phyloP scores from a whole-genome alignment of 2,888 invertebrate genomes.

The Drosophila testacea region DNA sequence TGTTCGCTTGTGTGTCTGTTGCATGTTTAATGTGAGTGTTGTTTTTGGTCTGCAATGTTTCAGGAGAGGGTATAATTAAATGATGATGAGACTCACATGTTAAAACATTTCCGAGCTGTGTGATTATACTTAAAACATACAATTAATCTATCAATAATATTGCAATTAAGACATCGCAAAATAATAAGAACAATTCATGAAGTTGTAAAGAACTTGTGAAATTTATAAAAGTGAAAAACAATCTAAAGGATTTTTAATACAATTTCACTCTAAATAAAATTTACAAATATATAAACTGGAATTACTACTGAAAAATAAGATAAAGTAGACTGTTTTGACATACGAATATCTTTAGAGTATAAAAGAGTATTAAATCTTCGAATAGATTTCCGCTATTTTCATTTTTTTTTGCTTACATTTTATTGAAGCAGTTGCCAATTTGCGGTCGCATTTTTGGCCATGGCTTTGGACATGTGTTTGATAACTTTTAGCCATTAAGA shows the following conservation, averaged over 20 bases:
- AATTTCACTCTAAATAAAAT: too few relatives aligned
- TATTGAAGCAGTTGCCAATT: constrained; percentile 21
- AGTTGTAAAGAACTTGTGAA: too few relatives aligned
- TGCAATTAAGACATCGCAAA: not conserved
- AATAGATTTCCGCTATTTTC: not conserved
- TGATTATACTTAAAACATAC: not conserved
- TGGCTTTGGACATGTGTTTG: constrained; percentile 64
- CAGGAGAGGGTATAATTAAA: constrained; percentile 46
- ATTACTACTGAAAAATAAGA: too few relatives aligned
- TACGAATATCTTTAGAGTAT: too few relatives aligned
- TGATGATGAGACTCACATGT: constrained; percentile 43
- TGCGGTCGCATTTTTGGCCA: constrained; percentile 57
- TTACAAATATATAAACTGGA: too few relatives aligned
- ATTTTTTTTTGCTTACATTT: constrained; percentile 26
- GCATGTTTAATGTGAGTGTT: constrained; percentile 46
- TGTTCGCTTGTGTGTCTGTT: constrained; percentile 22
- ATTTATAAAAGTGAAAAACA: too few relatives aligned
- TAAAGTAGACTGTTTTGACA: too few relatives aligned
- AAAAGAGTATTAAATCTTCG: not conserved
- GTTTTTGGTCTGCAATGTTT: constrained; percentile 10
- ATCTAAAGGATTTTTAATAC: too few relatives aligned
- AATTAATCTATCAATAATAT: not conserved
- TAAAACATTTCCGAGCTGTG: constrained; percentile 21
- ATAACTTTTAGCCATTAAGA: constrained; percentile 47
- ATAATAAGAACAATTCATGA: too few relatives aligned